Evolutionary conservation across 2,888 invertebrate genomes (phyloP).

Genomic region (Eristalis pertinax): DNA sequence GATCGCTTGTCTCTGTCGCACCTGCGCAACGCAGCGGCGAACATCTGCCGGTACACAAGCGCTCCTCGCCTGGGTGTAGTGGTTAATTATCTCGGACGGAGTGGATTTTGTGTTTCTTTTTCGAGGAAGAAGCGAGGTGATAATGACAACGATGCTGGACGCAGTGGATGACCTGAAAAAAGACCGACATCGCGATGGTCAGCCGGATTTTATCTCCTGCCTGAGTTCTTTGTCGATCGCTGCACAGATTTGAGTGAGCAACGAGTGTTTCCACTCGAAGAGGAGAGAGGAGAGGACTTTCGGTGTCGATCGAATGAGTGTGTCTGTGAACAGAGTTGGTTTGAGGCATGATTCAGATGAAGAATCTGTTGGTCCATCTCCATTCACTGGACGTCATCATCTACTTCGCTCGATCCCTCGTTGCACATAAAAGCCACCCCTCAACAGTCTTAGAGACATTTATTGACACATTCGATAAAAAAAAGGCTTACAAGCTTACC

Average conservation of each 20-base stretch:
- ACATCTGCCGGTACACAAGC: slow-evolving; percentile 26
- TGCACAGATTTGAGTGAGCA: not conserved
- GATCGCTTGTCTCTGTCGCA: slow-evolving; percentile 21
- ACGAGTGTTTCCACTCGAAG: not conserved
- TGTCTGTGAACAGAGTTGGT: not conserved
- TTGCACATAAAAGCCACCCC: too few species aligned
- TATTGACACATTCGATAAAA: not conserved
- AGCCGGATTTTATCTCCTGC: slow-evolving; percentile 43
- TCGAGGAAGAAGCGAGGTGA: slow-evolving; percentile 23
- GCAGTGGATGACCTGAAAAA: slow-evolving; percentile 48
- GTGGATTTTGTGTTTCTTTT: not conserved
- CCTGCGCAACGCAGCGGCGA: not conserved
- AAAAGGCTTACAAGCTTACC: not conserved
- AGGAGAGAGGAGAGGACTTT: not conserved
- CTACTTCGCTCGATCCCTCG: too few species aligned
- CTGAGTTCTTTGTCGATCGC: not conserved
- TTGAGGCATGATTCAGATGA: not conserved
- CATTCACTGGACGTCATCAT: too few species aligned
- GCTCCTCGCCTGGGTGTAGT: not conserved
- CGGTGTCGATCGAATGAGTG: not conserved
- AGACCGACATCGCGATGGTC: slow-evolving; percentile 15
- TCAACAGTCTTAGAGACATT: not conserved
- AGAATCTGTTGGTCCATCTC: not conserved
- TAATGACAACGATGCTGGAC: slow-evolving; percentile 42
- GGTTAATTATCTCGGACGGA: not conserved